These are phyloP conservation scores for Trachelus tabidus DNA, from an alignment of 2,888 invertebrate species.

Conservation along the genomic window DNA sequence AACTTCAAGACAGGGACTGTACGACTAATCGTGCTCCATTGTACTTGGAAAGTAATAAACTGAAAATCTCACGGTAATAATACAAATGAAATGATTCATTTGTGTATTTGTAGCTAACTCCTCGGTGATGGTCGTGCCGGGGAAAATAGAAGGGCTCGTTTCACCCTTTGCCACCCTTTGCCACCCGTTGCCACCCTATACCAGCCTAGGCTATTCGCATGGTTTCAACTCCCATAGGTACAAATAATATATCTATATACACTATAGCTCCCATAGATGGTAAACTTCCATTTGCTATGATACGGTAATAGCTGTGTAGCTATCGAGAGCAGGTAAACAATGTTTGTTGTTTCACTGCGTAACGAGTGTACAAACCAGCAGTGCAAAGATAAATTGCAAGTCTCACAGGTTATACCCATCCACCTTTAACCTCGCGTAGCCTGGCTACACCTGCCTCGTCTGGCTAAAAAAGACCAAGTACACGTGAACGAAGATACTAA, in stretches of 20 bases:
- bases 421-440: background rate
- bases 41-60: background rate
- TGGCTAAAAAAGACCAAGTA: background rate
- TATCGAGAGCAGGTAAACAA: background rate
- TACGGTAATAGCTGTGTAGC: conserved; percentile 31
- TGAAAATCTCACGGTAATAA: background rate
- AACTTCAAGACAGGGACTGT: background rate
- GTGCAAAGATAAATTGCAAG: background rate
- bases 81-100: conserved; percentile 27
- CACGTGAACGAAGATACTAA: background rate
- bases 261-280: conserved; percentile 23
- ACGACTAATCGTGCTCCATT: background rate
- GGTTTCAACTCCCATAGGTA: background rate
- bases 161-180: background rate
- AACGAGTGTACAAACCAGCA: background rate
- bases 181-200: background rate
- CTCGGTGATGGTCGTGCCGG: background rate
- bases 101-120: conserved; percentile 28
- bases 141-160: conserved; percentile 15
- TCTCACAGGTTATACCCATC: background rate
- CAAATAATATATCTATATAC: background rate
- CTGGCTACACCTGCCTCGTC: background rate
- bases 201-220: background rate
- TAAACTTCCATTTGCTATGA: conserved; percentile 32
- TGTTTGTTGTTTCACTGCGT: background rate